Evolutionary conservation across 2,888 invertebrate species (phyloP).

Genomic region (Reticulitermes lucifugus): DNA sequence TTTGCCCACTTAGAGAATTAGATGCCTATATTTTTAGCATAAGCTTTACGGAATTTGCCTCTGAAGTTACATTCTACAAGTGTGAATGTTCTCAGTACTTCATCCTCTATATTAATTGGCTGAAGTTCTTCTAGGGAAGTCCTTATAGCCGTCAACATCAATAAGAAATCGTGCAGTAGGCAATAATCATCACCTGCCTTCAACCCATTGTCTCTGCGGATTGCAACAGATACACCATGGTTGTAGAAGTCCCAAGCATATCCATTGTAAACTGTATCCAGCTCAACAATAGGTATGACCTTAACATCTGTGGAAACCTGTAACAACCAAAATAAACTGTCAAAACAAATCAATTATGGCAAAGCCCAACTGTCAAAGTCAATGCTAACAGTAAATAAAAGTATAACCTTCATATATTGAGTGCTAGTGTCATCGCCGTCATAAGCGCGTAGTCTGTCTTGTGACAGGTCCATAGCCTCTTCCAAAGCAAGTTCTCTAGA

Average conservation of each 20-base stretch:
- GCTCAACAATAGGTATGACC: slow-evolving; percentile 35
- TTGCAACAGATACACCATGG: slow-evolving; percentile 36
- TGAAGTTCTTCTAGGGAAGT: slow-evolving; percentile 19
- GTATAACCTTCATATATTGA: no score
- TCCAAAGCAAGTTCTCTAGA: no score
- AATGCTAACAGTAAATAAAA: no score
- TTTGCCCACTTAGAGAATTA: no score
- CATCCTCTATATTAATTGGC: slow-evolving; percentile 3
- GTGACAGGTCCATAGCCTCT: no score
- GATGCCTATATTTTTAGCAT: background rate
- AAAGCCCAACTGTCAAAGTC: no score
- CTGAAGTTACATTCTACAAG: background rate
- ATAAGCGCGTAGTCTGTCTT: no score
- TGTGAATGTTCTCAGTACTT: slow-evolving; percentile 16
- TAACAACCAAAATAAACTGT: background rate
- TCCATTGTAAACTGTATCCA: slow-evolving; percentile 26
- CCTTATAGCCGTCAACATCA: slow-evolving; percentile 21
- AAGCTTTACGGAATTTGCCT: slow-evolving; percentile 6
- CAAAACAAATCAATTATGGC: no score
- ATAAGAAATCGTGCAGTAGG: slow-evolving; percentile 3
- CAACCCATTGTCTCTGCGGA: slow-evolving; percentile 31
- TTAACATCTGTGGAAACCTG: slow-evolving; percentile 42
- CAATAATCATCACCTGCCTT: slow-evolving; percentile 35
- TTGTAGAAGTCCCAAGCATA: slow-evolving; percentile 47
- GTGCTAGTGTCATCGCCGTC: no score